Conservation (phyloP, 1,140 invertebrate genomes). For the Palaemon carinicauda region DNA sequence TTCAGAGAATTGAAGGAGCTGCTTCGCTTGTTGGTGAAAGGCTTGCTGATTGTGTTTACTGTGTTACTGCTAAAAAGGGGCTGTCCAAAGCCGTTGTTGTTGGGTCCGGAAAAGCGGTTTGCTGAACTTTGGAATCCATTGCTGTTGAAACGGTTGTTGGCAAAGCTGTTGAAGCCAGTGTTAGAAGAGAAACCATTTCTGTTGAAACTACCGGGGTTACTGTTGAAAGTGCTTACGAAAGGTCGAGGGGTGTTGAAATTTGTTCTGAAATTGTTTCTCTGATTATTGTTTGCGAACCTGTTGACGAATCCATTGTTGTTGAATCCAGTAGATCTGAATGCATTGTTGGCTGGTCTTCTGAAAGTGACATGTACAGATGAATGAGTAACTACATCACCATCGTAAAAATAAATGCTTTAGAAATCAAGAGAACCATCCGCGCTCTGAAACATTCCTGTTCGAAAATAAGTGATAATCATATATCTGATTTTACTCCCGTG, state of each 20-base stretch:
- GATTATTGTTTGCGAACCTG: not conserved
- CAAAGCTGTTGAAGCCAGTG: not conserved
- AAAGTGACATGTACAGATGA: no score
- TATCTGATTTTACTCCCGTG: no score
- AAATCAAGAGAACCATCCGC: no score
- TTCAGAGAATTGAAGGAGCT: not conserved
- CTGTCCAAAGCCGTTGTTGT: not conserved
- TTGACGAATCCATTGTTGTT: constrained; percentile 25
- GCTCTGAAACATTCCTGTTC: no score
- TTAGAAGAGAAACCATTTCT: not conserved
- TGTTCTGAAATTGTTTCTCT: not conserved
- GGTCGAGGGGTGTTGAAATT: constrained; percentile 3
- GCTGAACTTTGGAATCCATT: no score
- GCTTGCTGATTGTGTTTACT: not conserved
- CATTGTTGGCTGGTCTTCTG: constrained; percentile 6
- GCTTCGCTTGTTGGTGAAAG: not conserved
- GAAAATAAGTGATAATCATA: no score
- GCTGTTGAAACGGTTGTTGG: not conserved
- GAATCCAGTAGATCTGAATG: not conserved
- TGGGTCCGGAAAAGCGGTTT: no score
- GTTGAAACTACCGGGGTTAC: not conserved
- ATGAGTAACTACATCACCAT: no score
- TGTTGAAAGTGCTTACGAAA: not conserved
- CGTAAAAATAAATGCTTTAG: no score
- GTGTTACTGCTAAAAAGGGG: not conserved